Conservation (phyloP, 2,113 vertebrate genomes). For the Dinomys branickii region DNA sequence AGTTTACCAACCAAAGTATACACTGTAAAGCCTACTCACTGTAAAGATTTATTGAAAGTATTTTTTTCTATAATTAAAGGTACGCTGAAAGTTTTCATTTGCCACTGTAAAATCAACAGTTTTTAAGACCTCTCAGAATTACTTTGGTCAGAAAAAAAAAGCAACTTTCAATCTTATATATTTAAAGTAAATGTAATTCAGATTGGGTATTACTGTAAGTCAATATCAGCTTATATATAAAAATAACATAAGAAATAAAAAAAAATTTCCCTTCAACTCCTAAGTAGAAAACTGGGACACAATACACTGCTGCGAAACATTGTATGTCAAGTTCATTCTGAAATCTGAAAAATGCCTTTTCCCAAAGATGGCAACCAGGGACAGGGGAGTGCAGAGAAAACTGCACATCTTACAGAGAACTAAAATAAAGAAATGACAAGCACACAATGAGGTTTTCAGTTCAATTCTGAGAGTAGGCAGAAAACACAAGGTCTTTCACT, state of each 20-base stretch:
- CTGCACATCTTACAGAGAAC: slow-evolving; percentile 45
- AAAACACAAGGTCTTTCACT: slow-evolving; percentile 46
- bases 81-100: slow-evolving; percentile 24
- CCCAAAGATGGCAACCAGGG: slow-evolving; percentile 6
- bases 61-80: slow-evolving; percentile 38
- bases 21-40: background rate
- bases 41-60: background rate
- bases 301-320: background rate
- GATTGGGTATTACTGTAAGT: background rate
- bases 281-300: background rate
- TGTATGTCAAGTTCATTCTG: slow-evolving; percentile 35
- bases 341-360: slow-evolving; percentile 50
- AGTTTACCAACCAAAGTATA: background rate
- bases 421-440: background rate
- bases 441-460: slow-evolving; percentile 55
- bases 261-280: background rate
- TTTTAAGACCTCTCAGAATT: slow-evolving; percentile 43
- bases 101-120: background rate
- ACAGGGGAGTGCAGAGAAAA: background rate
- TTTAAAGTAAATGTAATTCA: slow-evolving; percentile 36
- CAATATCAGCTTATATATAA: background rate
- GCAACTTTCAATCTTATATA: background rate
- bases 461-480: slow-evolving; percentile 53
- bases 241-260: slow-evolving; percentile 41
- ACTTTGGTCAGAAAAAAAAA: slow-evolving; percentile 25